These are phyloP conservation scores for Macrosoma leucophasiata DNA, from an alignment of 2,888 invertebrate genomes.

Conservation along the genomic window DNA sequence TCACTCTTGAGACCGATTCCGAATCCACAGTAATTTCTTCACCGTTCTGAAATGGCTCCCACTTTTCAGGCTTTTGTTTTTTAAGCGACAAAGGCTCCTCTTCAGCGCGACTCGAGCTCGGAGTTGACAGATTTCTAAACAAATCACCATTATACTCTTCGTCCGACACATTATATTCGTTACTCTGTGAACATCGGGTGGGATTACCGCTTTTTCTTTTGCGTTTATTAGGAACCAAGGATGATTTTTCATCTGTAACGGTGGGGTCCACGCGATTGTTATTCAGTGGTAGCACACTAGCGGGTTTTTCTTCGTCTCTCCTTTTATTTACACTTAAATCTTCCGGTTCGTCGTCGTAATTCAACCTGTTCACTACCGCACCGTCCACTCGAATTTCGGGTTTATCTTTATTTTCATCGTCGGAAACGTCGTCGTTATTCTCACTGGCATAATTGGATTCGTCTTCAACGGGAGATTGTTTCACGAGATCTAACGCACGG, in stretches of 20 bases:
- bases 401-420: constrained; percentile 50
- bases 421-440: constrained; percentile 52
- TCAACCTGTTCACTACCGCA: constrained; percentile 48
- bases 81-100: constrained; percentile 67
- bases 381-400: constrained; percentile 37
- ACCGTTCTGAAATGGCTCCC: constrained; percentile 65
- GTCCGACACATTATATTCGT: constrained; percentile 66
- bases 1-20: constrained; percentile 57
- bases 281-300: constrained; percentile 46
- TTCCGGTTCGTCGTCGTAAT: constrained; percentile 77
- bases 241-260: constrained; percentile 63
- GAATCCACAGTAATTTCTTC: constrained; percentile 58
- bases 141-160: constrained; percentile 64
- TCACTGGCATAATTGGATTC: constrained; percentile 58
- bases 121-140: constrained; percentile 61
- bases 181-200: constrained; percentile 80
- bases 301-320: constrained; percentile 75
- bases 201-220: constrained; percentile 90
- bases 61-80: constrained; percentile 64
- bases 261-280: constrained; percentile 46
- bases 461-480: constrained; percentile 44
- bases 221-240: constrained; percentile 78
- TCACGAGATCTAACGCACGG: constrained; percentile 53
- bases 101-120: constrained; percentile 53
- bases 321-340: constrained; percentile 82